phyloP scores from a whole-genome alignment of 1,140 invertebrate species.

The Cyclina sinensis region DNA sequence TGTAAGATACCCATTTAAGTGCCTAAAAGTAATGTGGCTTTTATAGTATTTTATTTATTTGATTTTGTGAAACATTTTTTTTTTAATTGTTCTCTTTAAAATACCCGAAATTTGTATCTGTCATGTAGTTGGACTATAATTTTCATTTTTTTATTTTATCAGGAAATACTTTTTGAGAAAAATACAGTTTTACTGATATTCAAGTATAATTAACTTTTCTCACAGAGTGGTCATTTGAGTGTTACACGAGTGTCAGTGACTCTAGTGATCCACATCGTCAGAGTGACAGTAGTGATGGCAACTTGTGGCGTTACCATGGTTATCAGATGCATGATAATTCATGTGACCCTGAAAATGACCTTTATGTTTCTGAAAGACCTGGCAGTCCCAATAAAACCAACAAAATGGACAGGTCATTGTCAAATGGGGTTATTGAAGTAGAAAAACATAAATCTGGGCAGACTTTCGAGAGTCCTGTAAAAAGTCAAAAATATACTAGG shows the following conservation, averaged over 20 bases:
- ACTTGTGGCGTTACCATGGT: constrained; percentile 50
- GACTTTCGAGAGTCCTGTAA: constrained; percentile 22
- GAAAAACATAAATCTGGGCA: background rate
- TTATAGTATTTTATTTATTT: no score
- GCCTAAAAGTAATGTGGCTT: no score
- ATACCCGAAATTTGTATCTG: background rate
- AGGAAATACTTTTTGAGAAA: no score
- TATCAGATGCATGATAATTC: constrained; percentile 25
- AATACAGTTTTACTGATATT: background rate
- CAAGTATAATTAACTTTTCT: background rate
- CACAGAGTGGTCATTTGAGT: constrained; percentile 62
- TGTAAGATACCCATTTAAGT: no score
- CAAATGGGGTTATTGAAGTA: background rate
- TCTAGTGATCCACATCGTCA: constrained; percentile 45
- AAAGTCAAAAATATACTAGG: background rate
- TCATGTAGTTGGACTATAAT: background rate
- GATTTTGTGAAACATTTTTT: no score
- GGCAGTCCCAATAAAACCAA: background rate
- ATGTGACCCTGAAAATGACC: constrained; percentile 43
- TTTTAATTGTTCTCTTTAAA: no score
- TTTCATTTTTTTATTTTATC: no score
- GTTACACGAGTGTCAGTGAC: constrained; percentile 57
- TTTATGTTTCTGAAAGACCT: background rate
- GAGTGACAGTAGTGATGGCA: constrained; percentile 59
- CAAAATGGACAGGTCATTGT: background rate